Evolutionary conservation across 2,113 vertebrate genomes (phyloP).

Genomic region (Galeopterus variegatus): DNA sequence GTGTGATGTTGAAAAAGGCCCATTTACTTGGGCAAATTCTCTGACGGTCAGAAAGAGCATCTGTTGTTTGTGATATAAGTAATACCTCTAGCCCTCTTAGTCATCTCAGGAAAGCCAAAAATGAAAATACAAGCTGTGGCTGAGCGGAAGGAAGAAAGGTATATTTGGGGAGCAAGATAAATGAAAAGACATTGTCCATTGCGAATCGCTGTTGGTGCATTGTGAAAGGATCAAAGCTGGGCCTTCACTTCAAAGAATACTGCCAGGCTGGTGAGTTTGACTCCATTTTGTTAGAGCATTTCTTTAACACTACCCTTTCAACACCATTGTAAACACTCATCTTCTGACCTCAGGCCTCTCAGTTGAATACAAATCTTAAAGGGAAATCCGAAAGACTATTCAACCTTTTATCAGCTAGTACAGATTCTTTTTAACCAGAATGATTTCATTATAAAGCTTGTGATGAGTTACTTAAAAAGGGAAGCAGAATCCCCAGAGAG

Average conservation of each 20-base stretch:
- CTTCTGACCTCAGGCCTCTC: constrained; percentile 69
- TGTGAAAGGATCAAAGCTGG: constrained; percentile 79
- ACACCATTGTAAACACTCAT: constrained; percentile 66
- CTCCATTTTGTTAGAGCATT: constrained; percentile 78
- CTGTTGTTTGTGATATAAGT: constrained; percentile 42
- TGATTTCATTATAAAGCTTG: constrained; percentile 59
- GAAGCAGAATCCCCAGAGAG: background rate
- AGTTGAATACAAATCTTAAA: constrained; percentile 69
- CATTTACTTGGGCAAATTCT: constrained; percentile 44
- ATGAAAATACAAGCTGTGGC: constrained; percentile 65
- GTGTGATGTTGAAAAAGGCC: background rate
- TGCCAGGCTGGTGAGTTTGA: constrained; percentile 20
- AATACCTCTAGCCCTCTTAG: constrained; percentile 25
- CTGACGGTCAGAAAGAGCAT: background rate
- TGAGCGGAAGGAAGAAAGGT: constrained; percentile 70
- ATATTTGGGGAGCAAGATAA: background rate
- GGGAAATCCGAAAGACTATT: constrained; percentile 64
- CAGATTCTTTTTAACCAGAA: constrained; percentile 63
- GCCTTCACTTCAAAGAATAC: constrained; percentile 72
- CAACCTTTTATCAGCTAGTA: background rate
- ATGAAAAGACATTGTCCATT: background rate
- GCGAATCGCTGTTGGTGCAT: constrained; percentile 70
- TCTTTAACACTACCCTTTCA: constrained; percentile 72
- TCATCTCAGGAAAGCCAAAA: constrained; percentile 70
- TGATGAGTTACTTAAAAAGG: constrained; percentile 41